Percentiles rank a stretch among this genome's conserved stretches.
Evolutionary conservation across 1,140 invertebrate genomes (phyloP).

Genomic region (Chrysopa pallens): DNA sequence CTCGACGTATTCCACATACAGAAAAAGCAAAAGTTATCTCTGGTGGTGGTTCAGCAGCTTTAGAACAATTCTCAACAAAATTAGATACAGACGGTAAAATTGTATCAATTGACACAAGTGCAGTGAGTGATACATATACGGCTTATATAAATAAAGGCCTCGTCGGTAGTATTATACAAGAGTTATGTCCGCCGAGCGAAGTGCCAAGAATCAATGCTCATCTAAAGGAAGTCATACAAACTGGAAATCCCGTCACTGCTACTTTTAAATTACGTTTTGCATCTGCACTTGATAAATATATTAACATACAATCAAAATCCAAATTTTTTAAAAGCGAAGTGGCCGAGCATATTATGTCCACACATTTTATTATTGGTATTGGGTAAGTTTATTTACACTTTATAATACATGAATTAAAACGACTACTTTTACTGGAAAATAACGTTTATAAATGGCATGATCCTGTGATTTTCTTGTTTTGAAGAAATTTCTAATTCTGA

Average conservation of each 20-base stretch:
- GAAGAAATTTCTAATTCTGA: too few relatives aligned
- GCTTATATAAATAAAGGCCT: conserved; percentile 53
- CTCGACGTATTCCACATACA: conserved; percentile 62
- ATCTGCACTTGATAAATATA: conserved; percentile 45
- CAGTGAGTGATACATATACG: conserved; percentile 40
- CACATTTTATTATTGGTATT: conserved; percentile 57
- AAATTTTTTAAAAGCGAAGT: conserved; percentile 61
- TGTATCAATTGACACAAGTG: conserved; percentile 53
- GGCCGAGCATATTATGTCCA: conserved; percentile 79
- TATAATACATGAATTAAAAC: background rate
- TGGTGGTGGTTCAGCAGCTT: conserved; percentile 31
- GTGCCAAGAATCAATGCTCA: conserved; percentile 49
- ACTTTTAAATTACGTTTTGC: conserved; percentile 60
- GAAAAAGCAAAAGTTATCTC: conserved; percentile 56
- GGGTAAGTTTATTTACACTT: background rate
- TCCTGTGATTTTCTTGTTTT: too few relatives aligned
- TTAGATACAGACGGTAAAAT: conserved; percentile 74
- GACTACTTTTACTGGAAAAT: too few relatives aligned
- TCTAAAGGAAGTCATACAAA: conserved; percentile 52
- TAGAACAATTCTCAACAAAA: conserved; percentile 85
- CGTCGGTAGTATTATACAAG: conserved; percentile 48
- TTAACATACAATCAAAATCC: conserved; percentile 76
- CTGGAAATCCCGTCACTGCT: conserved; percentile 46
- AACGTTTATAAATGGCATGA: too few relatives aligned
- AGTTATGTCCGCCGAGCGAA: conserved; percentile 62